Conservation (phyloP, 2,888 invertebrate genomes). For the Phalangium opilio region DNA sequence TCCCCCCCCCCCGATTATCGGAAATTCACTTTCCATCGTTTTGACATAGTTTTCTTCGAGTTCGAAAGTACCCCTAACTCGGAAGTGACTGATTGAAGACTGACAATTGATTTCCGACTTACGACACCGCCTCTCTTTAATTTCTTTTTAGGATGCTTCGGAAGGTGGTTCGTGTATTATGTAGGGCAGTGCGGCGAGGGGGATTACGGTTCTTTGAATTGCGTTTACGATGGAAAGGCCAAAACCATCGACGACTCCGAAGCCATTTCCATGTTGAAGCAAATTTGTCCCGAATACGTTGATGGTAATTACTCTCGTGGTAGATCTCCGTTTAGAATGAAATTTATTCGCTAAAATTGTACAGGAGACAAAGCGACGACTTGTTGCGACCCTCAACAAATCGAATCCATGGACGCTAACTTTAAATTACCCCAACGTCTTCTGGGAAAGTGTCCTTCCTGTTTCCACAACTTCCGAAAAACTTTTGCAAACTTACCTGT, state of each 20-base stretch:
- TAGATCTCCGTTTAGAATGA: too few relatives aligned
- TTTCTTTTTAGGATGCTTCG: not conserved
- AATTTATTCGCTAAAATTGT: not conserved
- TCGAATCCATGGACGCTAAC: conserved; percentile 27
- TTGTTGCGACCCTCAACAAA: conserved; percentile 54
- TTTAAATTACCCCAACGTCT: conserved; percentile 14
- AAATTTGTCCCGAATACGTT: conserved; percentile 17
- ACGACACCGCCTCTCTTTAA: too few relatives aligned
- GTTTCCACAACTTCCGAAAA: conserved; percentile 16
- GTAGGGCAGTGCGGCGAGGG: conserved; percentile 16
- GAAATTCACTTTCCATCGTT: too few relatives aligned
- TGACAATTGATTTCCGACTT: too few relatives aligned
- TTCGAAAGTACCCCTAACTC: too few relatives aligned
- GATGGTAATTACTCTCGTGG: conserved; percentile 11
- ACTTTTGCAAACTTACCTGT: conserved; percentile 18
- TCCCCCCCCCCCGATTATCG: too few relatives aligned
- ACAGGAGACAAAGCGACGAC: not conserved
- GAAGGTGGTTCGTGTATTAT: conserved; percentile 16
- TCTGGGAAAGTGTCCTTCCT: conserved; percentile 17
- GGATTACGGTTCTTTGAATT: conserved; percentile 14
- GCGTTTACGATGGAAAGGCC: conserved; percentile 15
- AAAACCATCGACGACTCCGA: conserved; percentile 12
- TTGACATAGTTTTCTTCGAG: too few relatives aligned
- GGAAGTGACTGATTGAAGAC: too few relatives aligned
- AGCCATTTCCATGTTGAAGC: conserved; percentile 11